Evolutionary conservation across 2,888 invertebrate genomes (phyloP).

Genomic region (Tachina fera): DNA sequence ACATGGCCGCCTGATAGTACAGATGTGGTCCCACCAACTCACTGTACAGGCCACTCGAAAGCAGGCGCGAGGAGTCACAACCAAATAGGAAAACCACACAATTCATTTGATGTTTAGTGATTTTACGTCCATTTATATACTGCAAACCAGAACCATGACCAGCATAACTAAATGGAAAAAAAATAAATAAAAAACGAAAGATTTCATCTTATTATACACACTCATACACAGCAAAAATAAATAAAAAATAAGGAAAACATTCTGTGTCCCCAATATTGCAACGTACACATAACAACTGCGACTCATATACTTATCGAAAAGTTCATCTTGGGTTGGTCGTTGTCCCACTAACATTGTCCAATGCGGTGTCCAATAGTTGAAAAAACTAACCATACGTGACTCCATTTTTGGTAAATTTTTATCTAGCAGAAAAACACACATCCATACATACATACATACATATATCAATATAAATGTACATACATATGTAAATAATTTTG

Average conservation of each 20-base stretch:
- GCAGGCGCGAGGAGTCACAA: slow-evolving; percentile 84
- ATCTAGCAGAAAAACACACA: slow-evolving; percentile 71
- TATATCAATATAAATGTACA: too few species aligned
- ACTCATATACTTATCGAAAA: slow-evolving; percentile 83
- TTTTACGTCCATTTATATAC: slow-evolving; percentile 84
- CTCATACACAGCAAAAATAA: slow-evolving; percentile 13
- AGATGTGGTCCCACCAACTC: slow-evolving; percentile 83
- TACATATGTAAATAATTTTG: too few species aligned
- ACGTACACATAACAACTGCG: slow-evolving; percentile 86
- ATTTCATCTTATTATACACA: slow-evolving; percentile 46
- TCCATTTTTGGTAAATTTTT: slow-evolving; percentile 83
- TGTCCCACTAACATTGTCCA: slow-evolving; percentile 83
- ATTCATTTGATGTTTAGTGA: slow-evolving; percentile 84
- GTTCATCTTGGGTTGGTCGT: slow-evolving; percentile 84
- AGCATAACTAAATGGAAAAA: slow-evolving; percentile 84
- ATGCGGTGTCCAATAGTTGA: slow-evolving; percentile 83
- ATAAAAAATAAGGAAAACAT: not conserved
- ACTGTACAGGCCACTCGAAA: slow-evolving; percentile 82
- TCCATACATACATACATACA: not conserved
- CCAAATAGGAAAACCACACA: slow-evolving; percentile 87
- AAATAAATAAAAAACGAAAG: slow-evolving; percentile 12
- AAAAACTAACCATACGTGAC: slow-evolving; percentile 83
- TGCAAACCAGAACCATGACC: slow-evolving; percentile 88
- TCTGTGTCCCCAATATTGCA: slow-evolving; percentile 24
- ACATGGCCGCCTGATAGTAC: slow-evolving; percentile 82